Evolutionary conservation across 2,797 vertebrate species (phyloP).

Genomic region (Gallinago solitaria): DNA sequence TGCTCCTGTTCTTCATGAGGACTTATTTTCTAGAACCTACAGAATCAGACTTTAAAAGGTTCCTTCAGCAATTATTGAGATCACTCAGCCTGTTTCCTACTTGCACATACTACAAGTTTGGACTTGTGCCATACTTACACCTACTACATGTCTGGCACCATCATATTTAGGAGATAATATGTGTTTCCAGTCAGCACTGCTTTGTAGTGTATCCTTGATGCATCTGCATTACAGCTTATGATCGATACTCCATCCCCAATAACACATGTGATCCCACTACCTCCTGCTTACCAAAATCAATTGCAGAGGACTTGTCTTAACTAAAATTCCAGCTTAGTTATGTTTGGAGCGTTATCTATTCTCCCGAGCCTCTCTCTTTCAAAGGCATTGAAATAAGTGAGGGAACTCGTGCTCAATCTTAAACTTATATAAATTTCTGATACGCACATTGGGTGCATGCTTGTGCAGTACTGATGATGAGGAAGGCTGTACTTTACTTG

Average conservation of each 20-base stretch:
- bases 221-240: background rate
- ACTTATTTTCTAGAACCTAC: background rate
- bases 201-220: background rate
- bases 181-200: background rate
- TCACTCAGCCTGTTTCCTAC: background rate
- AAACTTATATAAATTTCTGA: background rate
- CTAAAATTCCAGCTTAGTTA: background rate
- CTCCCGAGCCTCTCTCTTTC: background rate
- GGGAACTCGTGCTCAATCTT: background rate
- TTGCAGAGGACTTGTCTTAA: background rate
- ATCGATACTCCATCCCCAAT: background rate
- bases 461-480: background rate
- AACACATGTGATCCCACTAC: background rate
- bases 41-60: background rate
- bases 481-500: background rate
- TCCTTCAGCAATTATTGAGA: background rate
- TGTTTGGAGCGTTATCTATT: background rate
- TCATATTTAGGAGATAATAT: background rate
- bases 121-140: background rate
- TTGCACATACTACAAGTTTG: background rate
- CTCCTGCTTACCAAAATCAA: background rate
- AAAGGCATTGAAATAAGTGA: background rate
- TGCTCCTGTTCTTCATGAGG: background rate
- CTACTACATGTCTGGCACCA: background rate
- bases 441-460: background rate